These are phyloP conservation scores for Neopipo cinnamomea DNA, from an alignment of 2,113 vertebrate species.

Conservation along the genomic window DNA sequence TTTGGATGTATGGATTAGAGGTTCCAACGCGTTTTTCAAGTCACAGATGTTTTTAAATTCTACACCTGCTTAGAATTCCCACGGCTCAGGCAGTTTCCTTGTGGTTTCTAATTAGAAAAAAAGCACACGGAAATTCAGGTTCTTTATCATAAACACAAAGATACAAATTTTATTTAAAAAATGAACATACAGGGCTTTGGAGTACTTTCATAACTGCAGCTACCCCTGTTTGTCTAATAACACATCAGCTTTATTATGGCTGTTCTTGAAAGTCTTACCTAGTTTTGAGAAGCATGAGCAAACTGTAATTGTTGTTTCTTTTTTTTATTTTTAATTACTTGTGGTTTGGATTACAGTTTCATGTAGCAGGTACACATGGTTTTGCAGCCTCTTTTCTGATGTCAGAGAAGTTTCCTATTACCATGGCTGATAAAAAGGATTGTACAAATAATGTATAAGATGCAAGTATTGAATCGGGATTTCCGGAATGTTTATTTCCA, in stretches of 20 bases:
- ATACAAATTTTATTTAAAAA: not conserved
- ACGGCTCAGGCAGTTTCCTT: conserved; percentile 5
- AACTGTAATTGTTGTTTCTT: not conserved
- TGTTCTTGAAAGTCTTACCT: not conserved
- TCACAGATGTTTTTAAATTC: not conserved
- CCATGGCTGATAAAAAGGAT: not conserved
- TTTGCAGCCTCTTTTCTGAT: not conserved
- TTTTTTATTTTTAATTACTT: not conserved
- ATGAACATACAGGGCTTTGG: not conserved
- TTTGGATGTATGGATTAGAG: not conserved
- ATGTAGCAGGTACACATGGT: not conserved
- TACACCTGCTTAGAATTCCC: conserved; percentile 12
- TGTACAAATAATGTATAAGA: not conserved
- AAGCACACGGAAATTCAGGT: conserved; percentile 11
- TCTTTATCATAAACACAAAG: not conserved
- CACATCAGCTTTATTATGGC: not conserved
- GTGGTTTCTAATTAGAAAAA: conserved; percentile 45
- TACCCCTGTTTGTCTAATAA: not conserved
- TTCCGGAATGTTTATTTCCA: accelerated
- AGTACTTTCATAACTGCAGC: not conserved
- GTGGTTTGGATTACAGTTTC: not conserved
- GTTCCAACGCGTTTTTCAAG: conserved; percentile 49
- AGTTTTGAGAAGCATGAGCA: not conserved
- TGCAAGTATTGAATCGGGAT: not conserved
- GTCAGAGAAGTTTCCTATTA: not conserved